Percentiles rank a stretch among this genome's conserved stretches.
Evolutionary conservation across 2,797 vertebrate genomes (phyloP).

Genomic region (Neosilurus hyrtlii): DNA sequence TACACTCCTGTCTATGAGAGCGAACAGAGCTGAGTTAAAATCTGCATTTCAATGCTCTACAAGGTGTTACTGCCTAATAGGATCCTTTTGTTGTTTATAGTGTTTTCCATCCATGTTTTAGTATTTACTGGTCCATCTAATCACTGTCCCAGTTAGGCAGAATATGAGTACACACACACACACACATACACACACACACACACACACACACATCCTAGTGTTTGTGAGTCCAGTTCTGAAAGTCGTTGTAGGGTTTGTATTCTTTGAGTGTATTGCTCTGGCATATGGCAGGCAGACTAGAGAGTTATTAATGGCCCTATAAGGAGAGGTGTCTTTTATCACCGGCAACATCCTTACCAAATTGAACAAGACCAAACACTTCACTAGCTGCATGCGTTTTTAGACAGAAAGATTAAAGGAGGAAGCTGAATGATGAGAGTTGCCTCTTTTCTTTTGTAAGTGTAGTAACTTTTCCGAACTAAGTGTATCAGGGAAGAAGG

Average conservation of each 20-base stretch:
- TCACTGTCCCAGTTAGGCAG: background rate
- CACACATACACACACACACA: no score
- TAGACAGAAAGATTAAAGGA: background rate
- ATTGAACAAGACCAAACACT: constrained; percentile 11
- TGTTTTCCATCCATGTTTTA: constrained; percentile 1
- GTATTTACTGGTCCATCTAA: background rate
- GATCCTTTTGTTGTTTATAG: constrained; percentile 9
- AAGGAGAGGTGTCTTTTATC: constrained; percentile 16
- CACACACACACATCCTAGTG: background rate
- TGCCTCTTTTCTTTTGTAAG: background rate
- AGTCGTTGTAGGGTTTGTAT: background rate
- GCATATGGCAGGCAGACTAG: background rate
- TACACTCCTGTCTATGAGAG: constrained; percentile 6
- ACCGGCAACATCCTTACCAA: background rate
- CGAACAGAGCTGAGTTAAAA: background rate
- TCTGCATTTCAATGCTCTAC: background rate
- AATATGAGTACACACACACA: background rate
- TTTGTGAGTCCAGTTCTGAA: background rate
- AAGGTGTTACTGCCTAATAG: background rate
- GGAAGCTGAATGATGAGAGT: background rate
- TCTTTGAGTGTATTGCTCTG: background rate
- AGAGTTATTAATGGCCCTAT: constrained; percentile 27
- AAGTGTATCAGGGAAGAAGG: background rate
- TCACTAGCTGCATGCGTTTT: background rate
- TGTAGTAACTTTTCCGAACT: background rate